Conservation (phyloP, 2,113 vertebrate genomes). For the Poeciliopsis retropinna region DNA sequence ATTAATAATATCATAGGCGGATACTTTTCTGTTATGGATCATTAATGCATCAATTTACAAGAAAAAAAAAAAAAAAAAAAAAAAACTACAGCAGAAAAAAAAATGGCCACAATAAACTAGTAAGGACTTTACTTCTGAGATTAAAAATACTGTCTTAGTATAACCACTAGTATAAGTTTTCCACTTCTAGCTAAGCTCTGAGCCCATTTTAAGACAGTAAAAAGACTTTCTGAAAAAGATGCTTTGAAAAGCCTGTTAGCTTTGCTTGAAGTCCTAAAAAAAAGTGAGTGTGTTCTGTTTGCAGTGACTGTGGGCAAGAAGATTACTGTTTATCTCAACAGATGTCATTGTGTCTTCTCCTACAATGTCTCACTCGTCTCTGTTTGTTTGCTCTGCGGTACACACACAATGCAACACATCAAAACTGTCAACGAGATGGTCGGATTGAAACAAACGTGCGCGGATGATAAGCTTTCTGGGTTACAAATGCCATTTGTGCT, state of each 20-base stretch:
- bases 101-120: no score
- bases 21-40: no score
- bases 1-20: no score
- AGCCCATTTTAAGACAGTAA: background rate
- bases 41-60: no score
- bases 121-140: background rate
- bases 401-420: slow-evolving; percentile 12
- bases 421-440: slow-evolving; percentile 22
- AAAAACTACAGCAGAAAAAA: no score
- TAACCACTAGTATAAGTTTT: background rate
- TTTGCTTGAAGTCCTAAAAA: slow-evolving; percentile 6
- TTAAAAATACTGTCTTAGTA: background rate
- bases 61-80: no score
- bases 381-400: slow-evolving; percentile 8
- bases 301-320: slow-evolving; percentile 25
- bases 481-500: slow-evolving; percentile 32
- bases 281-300: slow-evolving; percentile 22
- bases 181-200: background rate
- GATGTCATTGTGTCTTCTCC: slow-evolving; percentile 36
- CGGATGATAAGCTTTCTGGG: slow-evolving; percentile 33
- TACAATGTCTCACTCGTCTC: slow-evolving; percentile 9
- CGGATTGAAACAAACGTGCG: slow-evolving; percentile 5
- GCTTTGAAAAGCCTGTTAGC: background rate
- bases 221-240: background rate
- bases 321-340: slow-evolving; percentile 56